phyloP scores from a whole-genome alignment of 1,140 invertebrate species.

The Drosophila saltans region DNA sequence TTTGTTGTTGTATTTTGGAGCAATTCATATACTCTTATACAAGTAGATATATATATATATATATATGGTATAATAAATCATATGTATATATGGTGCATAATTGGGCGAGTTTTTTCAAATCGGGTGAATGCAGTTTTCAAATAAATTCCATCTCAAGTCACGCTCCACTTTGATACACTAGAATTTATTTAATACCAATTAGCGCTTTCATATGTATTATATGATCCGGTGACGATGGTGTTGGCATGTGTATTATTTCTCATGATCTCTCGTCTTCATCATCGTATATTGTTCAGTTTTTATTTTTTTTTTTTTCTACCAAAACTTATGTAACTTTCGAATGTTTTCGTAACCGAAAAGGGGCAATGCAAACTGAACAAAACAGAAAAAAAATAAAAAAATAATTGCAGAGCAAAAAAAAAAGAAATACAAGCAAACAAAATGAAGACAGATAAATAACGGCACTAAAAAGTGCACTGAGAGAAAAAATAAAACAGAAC shows the following conservation, averaged over 20 bases:
- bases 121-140: neutral
- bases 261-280: slow-evolving; percentile 20
- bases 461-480: slow-evolving; percentile 22
- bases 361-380: slow-evolving; percentile 35
- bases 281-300: slow-evolving; percentile 15
- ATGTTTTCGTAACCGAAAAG: slow-evolving; percentile 74
- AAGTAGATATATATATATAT: neutral
- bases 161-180: neutral
- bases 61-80: neutral
- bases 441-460: slow-evolving; percentile 59
- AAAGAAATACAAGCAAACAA: slow-evolving; percentile 49
- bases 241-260: slow-evolving; percentile 32
- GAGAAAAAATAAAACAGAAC: slow-evolving; percentile 22
- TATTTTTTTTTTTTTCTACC: slow-evolving; percentile 34
- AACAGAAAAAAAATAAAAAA: slow-evolving; percentile 57
- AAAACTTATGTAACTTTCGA: slow-evolving; percentile 66
- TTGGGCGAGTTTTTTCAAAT: neutral
- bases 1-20: slow-evolving; percentile 15
- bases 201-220: neutral
- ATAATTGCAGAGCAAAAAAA: slow-evolving; percentile 68
- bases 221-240: neutral
- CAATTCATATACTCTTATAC: slow-evolving; percentile 15
- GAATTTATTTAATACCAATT: slow-evolving; percentile 12
- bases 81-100: neutral
- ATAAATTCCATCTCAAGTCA: neutral